Conservation (phyloP, 2,888 invertebrate genomes). For the Dascillus cervinus region DNA sequence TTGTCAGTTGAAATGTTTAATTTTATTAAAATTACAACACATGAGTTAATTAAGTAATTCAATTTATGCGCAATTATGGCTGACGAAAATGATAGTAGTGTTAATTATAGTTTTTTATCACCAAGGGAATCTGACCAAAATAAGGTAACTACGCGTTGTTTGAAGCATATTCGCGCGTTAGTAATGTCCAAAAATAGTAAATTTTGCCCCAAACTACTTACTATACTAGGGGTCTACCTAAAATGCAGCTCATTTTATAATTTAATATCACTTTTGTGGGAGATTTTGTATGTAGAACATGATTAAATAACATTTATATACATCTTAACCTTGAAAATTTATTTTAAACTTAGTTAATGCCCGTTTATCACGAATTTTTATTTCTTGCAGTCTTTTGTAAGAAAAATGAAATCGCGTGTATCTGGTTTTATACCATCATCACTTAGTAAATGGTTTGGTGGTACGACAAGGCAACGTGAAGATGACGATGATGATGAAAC, state of each 20-base stretch:
- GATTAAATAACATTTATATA: too few species aligned
- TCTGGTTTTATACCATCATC: slow-evolving; percentile 56
- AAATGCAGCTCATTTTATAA: too few species aligned
- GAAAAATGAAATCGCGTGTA: slow-evolving; percentile 57
- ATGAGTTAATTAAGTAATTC: slow-evolving; percentile 25
- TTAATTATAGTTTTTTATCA: slow-evolving; percentile 23
- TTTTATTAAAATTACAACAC: slow-evolving; percentile 27
- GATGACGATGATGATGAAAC: slow-evolving; percentile 39
- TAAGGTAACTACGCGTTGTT: slow-evolving; percentile 33
- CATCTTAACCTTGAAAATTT: not conserved
- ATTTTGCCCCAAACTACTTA: slow-evolving; percentile 3
- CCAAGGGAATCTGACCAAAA: slow-evolving; percentile 28
- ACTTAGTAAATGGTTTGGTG: slow-evolving; percentile 49
- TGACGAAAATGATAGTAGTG: slow-evolving; percentile 31
- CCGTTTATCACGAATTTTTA: slow-evolving; percentile 4
- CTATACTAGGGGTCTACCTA: too few species aligned
- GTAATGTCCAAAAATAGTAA: slow-evolving; percentile 34
- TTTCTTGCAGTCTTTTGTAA: slow-evolving; percentile 59
- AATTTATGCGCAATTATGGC: slow-evolving; percentile 34
- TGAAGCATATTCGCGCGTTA: slow-evolving; percentile 35
- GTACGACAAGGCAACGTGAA: slow-evolving; percentile 38
- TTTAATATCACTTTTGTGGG: too few species aligned
- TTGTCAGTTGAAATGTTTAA: slow-evolving; percentile 37
- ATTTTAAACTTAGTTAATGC: not conserved
- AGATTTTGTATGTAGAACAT: too few species aligned